phyloP scores from a whole-genome alignment of 2,113 vertebrate species.

The Leuciscus idus region DNA sequence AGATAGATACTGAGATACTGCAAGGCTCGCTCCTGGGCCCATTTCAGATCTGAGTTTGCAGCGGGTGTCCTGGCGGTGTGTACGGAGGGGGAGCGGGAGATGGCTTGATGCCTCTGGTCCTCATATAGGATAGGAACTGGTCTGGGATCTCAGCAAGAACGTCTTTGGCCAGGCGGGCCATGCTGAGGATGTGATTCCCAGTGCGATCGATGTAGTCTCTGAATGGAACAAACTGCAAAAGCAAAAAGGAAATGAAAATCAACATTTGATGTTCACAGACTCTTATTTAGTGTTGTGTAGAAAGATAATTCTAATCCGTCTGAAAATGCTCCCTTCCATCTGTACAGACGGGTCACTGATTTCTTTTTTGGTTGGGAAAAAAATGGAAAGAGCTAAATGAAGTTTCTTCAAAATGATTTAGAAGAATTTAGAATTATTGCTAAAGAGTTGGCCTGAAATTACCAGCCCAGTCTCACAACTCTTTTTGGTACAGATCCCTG shows the following conservation, averaged over 20 bases:
- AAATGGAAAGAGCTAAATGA: too few species aligned
- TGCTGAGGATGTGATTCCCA: conserved; percentile 94
- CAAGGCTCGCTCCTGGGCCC: conserved; percentile 56
- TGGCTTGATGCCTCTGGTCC: conserved; percentile 94
- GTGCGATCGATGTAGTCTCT: conserved; percentile 95
- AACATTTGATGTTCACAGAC: neutral
- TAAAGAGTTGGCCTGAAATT: too few species aligned
- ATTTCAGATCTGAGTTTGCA: conserved; percentile 93
- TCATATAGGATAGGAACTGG: conserved; percentile 98
- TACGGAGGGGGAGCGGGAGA: conserved; percentile 92
- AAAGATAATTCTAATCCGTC: too few species aligned
- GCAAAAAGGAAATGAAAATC: neutral
- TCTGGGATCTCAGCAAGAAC: conserved; percentile 97
- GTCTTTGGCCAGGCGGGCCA: conserved; percentile 95
- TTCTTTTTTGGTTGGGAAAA: too few species aligned
- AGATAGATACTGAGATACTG: conserved; percentile 57
- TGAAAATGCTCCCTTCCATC: too few species aligned
- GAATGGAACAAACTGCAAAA: conserved; percentile 92
- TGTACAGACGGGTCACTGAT: too few species aligned
- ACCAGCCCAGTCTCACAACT: neutral
- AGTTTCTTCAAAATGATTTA: too few species aligned
- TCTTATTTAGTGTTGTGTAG: neutral
- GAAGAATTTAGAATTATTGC: too few species aligned
- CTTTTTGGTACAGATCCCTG: too few species aligned
- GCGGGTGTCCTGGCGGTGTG: conserved; percentile 82